Evolutionary conservation across 1,140 invertebrate species (phyloP).

Genomic region (Venturia canescens): DNA sequence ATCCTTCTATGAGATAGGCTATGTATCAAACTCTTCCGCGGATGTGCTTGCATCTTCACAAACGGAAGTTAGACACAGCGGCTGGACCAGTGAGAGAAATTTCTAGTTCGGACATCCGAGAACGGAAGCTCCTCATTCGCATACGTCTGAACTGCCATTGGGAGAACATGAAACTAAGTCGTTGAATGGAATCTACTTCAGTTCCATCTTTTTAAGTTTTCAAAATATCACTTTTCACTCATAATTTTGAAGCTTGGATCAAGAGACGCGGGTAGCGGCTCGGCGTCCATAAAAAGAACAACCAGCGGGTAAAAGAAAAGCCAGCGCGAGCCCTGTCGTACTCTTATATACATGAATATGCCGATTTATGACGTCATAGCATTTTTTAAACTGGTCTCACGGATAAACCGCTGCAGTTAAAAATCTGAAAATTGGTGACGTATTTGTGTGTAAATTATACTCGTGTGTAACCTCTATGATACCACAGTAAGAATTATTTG

Average conservation of each 20-base stretch:
- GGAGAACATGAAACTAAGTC: not conserved
- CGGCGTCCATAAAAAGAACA: too few relatives aligned
- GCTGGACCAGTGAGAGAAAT: not conserved
- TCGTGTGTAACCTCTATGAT: too few relatives aligned
- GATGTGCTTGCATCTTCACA: slow-evolving; percentile 10
- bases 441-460: too few relatives aligned
- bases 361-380: too few relatives aligned
- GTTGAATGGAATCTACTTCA: not conserved
- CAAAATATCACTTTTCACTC: not conserved
- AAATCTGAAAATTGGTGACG: too few relatives aligned
- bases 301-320: too few relatives aligned
- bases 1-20: not conserved
- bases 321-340: too few relatives aligned
- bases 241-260: not conserved
- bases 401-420: too few relatives aligned
- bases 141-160: not conserved
- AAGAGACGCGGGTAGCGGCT: too few relatives aligned
- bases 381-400: too few relatives aligned
- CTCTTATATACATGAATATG: too few relatives aligned
- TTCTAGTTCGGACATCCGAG: not conserved
- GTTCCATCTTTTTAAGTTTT: not conserved
- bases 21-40: slow-evolving; percentile 7
- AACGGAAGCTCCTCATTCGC: not conserved
- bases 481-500: too few relatives aligned
- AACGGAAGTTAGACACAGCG: slow-evolving; percentile 17